Conservation (phyloP, 2,113 vertebrate species). For the Calypte anna region DNA sequence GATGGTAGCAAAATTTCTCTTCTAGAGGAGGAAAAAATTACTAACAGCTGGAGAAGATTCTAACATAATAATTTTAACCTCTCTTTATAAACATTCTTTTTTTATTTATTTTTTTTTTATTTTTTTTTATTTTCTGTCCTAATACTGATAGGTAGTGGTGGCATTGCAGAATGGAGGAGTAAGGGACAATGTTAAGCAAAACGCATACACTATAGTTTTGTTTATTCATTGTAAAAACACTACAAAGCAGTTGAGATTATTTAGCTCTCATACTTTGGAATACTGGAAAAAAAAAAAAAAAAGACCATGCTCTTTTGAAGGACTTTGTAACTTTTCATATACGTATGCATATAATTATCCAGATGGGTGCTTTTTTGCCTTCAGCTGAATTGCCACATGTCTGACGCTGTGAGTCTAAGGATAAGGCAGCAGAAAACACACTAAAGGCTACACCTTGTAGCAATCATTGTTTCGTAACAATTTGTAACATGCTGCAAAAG, state of each 20-base stretch:
- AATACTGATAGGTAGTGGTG: background rate
- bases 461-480: background rate
- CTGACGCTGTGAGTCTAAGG: background rate
- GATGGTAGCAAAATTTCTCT: background rate
- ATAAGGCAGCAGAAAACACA: background rate
- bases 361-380: background rate
- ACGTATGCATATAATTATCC: background rate
- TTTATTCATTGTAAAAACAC: background rate
- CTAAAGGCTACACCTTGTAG: background rate
- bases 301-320: background rate
- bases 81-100: background rate
- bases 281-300: background rate
- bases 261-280: background rate
- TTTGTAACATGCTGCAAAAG: background rate
- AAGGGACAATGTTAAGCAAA: background rate
- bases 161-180: background rate
- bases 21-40: background rate
- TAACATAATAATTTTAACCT: background rate
- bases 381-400: background rate
- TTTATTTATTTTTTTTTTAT: constrained; percentile 15
- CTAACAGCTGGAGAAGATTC: background rate
- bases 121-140: background rate
- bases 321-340: background rate
- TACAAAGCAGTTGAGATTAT: background rate
- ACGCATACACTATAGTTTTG: background rate